phyloP scores from a whole-genome alignment of 1,140 invertebrate species.

The Sitodiplosis mosellana region DNA sequence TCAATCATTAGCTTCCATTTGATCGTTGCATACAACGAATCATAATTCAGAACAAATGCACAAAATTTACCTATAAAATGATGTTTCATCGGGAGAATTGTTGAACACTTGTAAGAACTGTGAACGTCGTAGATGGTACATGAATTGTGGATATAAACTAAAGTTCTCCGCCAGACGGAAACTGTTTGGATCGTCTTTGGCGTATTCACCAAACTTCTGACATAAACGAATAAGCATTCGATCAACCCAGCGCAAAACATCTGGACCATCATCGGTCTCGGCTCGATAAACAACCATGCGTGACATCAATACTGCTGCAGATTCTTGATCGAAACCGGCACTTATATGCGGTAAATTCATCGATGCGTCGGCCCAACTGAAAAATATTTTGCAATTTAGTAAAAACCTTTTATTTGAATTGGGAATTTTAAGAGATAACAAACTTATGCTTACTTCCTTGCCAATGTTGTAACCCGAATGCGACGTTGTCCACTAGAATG shows the following conservation, averaged over 20 bases:
- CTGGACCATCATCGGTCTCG: constrained; percentile 88
- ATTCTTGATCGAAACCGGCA: constrained; percentile 95
- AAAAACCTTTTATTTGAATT: constrained; percentile 1
- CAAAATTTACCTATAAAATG: constrained; percentile 77
- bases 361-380: constrained; percentile 65
- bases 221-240: constrained; percentile 95
- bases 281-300: constrained; percentile 90
- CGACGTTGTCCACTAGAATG: constrained; percentile 91
- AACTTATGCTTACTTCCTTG: constrained; percentile 57
- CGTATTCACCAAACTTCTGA: constrained; percentile 98
- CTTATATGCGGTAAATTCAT: constrained; percentile 63
- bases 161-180: constrained; percentile 94
- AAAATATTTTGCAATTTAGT: constrained; percentile 4
- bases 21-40: background rate
- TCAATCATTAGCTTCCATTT: too few species aligned
- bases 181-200: constrained; percentile 91
- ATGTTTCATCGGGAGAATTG: constrained; percentile 99
- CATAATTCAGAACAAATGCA: background rate
- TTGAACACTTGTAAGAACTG: constrained; percentile 99
- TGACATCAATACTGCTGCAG: constrained; percentile 92
- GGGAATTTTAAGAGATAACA: background rate
- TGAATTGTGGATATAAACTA: constrained; percentile 96
- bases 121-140: constrained; percentile 96
- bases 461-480: constrained; percentile 90
- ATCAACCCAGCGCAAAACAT: constrained; percentile 96